Base-by-base conservation (phyloP, 2,113 vertebrate genomes). In the Hiodon tergisus region DNA sequence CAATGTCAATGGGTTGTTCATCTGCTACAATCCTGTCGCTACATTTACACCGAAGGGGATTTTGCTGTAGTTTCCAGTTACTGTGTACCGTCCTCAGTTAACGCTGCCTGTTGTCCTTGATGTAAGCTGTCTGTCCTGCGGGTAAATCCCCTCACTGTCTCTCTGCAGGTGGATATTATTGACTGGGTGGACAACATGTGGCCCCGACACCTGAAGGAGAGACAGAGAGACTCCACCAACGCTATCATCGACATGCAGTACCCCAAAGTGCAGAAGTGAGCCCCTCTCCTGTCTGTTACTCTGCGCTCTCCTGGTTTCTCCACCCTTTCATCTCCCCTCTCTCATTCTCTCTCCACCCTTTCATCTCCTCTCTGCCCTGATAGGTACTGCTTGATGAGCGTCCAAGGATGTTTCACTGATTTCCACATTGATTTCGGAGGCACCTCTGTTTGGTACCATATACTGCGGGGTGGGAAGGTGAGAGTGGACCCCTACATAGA, bases 141-240 rank as follows among this genome's bases (percentile, higher is more conserved):
- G 13, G 91, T 93, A 77, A 93, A 92, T 93, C 9, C 17, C 91
- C 85, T 94, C 4, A 54, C 67, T 78, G 6, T 78, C 9, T 82
- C 67, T 74, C 67, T 81, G 1, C 85, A 99, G 97, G 97, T 99
- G 88, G 97, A 99, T 83, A 91, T 97, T 74, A 96, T 99, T 78
- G 97, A 99, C 85, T 99, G 97, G 97, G 97, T 99, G 53, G 97
- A 99, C 85, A 98, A 97, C 81, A 98, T 99, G 94, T 99, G 97
- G 97, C 97, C 97, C 5, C 93, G 97, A 1, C 96, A 99, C 85
- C 91, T 99, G 63, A 94, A 93, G 78, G 92, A 94, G 81, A 91
- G 89, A 85, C 95, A 97, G 83, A 91, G 93, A 16, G 93, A 93
- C 78, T 93, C 92, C 54, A 93, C 93, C 0, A 94, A 93, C n/a